Evolutionary conservation across 1,140 invertebrate species (phyloP).

Genomic region (Nylanderia fulva): DNA sequence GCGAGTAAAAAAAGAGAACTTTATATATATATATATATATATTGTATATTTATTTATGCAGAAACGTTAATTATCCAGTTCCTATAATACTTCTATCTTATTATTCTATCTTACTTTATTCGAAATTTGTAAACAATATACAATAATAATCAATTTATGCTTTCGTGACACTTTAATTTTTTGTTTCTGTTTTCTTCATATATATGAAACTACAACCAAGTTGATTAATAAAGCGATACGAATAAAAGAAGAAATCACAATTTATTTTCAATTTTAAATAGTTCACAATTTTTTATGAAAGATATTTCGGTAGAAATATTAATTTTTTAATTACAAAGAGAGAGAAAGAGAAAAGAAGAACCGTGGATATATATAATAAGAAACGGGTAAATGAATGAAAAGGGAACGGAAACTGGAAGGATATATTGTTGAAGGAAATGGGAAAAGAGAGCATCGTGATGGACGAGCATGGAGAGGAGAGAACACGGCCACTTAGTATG

Average conservation of each 20-base stretch:
- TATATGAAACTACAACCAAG: neutral
- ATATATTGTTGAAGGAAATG: constrained; percentile 14
- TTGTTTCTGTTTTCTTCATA: neutral
- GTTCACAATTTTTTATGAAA: neutral
- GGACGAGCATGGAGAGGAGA: constrained; percentile 27
- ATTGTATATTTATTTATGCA: too few relatives aligned
- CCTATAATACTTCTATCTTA: too few relatives aligned
- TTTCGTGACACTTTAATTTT: neutral
- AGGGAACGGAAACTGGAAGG: neutral
- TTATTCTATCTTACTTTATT: too few relatives aligned
- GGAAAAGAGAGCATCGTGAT: constrained; percentile 23
- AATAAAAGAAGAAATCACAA: neutral
- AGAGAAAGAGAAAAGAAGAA: constrained; percentile 42
- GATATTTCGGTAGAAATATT: constrained; percentile 5
- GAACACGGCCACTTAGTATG: constrained; percentile 53
- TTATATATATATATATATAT: too few relatives aligned
- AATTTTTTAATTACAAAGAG: constrained; percentile 21
- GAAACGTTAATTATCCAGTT: too few relatives aligned
- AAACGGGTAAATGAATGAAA: neutral
- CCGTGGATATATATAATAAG: neutral
- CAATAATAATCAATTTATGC: neutral
- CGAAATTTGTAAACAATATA: neutral
- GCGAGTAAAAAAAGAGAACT: too few relatives aligned
- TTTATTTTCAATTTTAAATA: constrained; percentile 8
- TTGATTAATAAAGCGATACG: neutral